These are phyloP conservation scores for Luscinia megarhynchos DNA, from an alignment of 2,797 vertebrate species.

Conservation along the genomic window DNA sequence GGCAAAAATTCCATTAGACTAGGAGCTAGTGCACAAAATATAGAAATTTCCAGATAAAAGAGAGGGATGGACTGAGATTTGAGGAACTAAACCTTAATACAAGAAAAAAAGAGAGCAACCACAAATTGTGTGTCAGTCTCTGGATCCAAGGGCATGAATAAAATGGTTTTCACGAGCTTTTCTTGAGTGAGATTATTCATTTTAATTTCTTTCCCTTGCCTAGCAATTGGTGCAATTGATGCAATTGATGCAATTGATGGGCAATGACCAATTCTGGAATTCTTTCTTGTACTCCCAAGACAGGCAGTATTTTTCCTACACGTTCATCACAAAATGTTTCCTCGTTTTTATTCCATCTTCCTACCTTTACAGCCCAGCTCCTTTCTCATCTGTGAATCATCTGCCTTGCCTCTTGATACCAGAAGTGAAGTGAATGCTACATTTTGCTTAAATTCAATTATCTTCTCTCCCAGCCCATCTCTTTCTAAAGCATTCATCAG, in stretches of 20 bases:
- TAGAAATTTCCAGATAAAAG: not conserved
- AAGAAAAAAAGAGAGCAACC: not conserved
- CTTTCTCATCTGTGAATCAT: not conserved
- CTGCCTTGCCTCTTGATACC: slow-evolving; percentile 1
- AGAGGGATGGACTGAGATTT: not conserved
- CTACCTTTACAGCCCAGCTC: not conserved
- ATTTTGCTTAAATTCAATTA: slow-evolving; percentile 31
- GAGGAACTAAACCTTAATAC: not conserved
- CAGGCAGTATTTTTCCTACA: not conserved
- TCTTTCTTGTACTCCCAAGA: not conserved
- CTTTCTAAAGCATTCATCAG: slow-evolving; percentile 26
- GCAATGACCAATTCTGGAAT: not conserved
- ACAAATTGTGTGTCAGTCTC: not conserved
- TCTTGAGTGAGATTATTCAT: not conserved
- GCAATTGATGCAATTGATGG: not conserved
- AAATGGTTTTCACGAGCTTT: not conserved
- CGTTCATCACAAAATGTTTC: rapidly evolving
- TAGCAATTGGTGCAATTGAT: not conserved
- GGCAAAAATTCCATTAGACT: not conserved
- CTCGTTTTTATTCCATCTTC: not conserved
- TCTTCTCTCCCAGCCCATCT: slow-evolving; percentile 20
- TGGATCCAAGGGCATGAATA: not conserved
- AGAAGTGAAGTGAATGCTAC: slow-evolving; percentile 4
- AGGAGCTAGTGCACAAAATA: not conserved
- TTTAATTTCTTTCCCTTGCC: not conserved